These are phyloP conservation scores for Rhinoderma darwinii DNA, from an alignment of 2,113 vertebrate species.

Conservation along the genomic window DNA sequence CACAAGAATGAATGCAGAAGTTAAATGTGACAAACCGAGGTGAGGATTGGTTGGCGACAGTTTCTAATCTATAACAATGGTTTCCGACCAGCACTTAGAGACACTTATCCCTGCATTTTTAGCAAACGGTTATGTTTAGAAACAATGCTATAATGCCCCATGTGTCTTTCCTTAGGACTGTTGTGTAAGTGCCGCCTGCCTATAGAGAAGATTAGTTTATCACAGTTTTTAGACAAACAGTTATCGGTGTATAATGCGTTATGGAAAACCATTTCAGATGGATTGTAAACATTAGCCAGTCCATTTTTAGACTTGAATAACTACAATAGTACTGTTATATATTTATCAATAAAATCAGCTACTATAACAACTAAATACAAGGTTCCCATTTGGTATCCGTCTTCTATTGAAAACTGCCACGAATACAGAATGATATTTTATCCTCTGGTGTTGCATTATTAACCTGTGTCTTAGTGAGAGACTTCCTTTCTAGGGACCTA, in stretches of 20 bases:
- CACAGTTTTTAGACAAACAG: neutral
- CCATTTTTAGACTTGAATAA: too few relatives aligned
- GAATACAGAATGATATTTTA: too few relatives aligned
- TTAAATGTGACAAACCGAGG: neutral
- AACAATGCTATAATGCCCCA: neutral
- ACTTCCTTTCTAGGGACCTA: too few relatives aligned
- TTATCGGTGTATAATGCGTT: neutral
- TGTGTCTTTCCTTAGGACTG: neutral
- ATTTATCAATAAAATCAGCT: too few relatives aligned
- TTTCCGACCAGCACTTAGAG: slow-evolving; percentile 3
- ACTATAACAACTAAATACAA: too few relatives aligned
- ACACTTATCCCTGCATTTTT: neutral
- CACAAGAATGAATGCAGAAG: neutral
- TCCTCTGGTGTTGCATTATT: too few relatives aligned
- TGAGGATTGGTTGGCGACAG: neutral
- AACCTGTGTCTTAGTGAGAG: too few relatives aligned
- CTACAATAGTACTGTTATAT: too few relatives aligned
- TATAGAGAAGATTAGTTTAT: neutral
- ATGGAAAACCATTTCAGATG: neutral
- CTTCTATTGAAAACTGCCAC: too few relatives aligned
- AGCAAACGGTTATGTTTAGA: neutral
- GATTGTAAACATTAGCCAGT: too few relatives aligned
- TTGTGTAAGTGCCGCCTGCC: neutral
- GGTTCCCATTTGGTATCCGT: too few relatives aligned
- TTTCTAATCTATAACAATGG: neutral